phyloP scores from a whole-genome alignment of 2,797 vertebrate species.

The Pantherophis alleghaniensis region DNA sequence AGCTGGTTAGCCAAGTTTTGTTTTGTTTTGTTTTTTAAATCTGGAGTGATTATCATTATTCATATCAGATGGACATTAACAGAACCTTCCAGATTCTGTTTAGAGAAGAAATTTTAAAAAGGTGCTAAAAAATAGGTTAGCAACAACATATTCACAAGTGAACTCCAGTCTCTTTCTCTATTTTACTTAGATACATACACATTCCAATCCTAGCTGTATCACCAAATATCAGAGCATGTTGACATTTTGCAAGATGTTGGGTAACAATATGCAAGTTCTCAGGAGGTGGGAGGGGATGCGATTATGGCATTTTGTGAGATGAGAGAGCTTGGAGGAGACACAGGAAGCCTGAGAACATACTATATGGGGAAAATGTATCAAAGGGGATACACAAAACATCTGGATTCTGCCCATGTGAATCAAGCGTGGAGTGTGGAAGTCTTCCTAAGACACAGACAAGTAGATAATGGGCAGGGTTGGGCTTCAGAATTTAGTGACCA shows the following conservation, averaged over 20 bases:
- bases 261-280: background rate
- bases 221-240: background rate
- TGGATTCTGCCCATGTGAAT: background rate
- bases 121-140: background rate
- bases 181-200: background rate
- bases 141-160: background rate
- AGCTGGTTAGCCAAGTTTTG: background rate
- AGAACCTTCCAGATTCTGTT: background rate
- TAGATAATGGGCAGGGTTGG: background rate
- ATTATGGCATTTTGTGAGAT: background rate
- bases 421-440: background rate
- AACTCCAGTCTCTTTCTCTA: background rate
- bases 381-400: background rate
- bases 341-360: background rate
- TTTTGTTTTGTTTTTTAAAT: background rate
- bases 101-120: background rate
- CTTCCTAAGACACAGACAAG: background rate
- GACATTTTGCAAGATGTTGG: background rate
- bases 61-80: background rate
- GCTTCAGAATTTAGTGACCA: background rate
- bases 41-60: background rate
- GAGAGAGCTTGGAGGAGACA: background rate
- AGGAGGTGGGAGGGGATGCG: background rate
- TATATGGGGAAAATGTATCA: background rate
- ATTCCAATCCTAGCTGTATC: background rate